Percentiles rank a stretch among this genome's conserved stretches.
Evolutionary conservation across 2,113 vertebrate species (phyloP).

Genomic region (Strigops habroptila): DNA sequence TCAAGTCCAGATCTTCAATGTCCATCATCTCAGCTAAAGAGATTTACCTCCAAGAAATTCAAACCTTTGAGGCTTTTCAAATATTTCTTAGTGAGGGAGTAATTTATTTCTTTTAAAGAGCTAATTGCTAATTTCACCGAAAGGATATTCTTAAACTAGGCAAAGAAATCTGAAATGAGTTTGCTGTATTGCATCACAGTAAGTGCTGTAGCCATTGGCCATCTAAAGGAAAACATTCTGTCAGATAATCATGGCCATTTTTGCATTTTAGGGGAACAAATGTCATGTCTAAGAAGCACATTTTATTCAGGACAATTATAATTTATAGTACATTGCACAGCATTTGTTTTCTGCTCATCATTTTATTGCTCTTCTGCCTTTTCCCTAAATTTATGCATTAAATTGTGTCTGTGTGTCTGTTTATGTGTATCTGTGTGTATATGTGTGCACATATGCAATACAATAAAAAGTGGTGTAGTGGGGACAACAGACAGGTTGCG

Average conservation of each 20-base stretch:
- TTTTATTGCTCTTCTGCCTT: constrained; percentile 50
- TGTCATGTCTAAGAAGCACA: constrained; percentile 54
- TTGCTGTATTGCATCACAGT: constrained; percentile 30
- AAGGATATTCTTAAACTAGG: constrained; percentile 32
- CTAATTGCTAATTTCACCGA: constrained; percentile 21
- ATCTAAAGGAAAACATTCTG: constrained; percentile 31
- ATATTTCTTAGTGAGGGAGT: neutral
- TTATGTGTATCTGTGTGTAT: constrained; percentile 6
- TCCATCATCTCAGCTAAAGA: neutral
- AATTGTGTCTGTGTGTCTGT: constrained; percentile 21
- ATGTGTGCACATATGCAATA: constrained; percentile 57
- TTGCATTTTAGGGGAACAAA: constrained; percentile 59
- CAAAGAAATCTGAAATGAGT: constrained; percentile 49
- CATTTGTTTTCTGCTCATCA: constrained; percentile 58
- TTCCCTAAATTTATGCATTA: constrained; percentile 28
- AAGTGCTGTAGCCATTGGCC: constrained; percentile 33
- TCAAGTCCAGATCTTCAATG: neutral
- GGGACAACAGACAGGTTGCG: constrained; percentile 56
- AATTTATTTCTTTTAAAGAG: constrained; percentile 32
- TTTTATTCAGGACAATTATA: constrained; percentile 55
- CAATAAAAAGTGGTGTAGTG: constrained; percentile 59
- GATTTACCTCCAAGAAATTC: neutral
- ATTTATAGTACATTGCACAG: constrained; percentile 57
- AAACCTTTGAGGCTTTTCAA: constrained; percentile 18
- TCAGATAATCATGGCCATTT: constrained; percentile 41